These are phyloP conservation scores for Aselliscus stoliczkanus DNA, from an alignment of 2,797 vertebrate genomes.

Conservation along the genomic window DNA sequence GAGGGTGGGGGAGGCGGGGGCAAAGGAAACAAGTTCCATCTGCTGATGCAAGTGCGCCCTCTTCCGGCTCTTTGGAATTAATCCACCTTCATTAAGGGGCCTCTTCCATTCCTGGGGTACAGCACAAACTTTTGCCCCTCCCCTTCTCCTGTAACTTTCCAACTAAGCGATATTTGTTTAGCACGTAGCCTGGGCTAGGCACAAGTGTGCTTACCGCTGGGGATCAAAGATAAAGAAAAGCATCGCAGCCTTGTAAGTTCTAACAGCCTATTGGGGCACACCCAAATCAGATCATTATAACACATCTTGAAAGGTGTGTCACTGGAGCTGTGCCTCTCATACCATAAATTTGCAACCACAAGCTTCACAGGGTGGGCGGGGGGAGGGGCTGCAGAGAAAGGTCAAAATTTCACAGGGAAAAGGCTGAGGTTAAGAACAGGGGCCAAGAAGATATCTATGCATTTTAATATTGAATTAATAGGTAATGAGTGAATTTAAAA, in stretches of 20 bases:
- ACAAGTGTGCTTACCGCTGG: background rate
- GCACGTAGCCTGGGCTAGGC: background rate
- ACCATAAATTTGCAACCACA: background rate
- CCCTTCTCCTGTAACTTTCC: background rate
- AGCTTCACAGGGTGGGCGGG: background rate
- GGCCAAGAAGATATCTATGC: background rate
- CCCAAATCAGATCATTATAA: background rate
- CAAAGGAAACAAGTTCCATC: background rate
- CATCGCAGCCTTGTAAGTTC: background rate
- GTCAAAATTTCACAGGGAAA: background rate
- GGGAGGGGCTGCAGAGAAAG: background rate
- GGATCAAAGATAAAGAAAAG: background rate
- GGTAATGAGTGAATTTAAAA: background rate
- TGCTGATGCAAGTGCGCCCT: constrained; percentile 3
- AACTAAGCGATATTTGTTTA: background rate
- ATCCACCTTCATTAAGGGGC: background rate
- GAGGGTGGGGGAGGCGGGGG: background rate
- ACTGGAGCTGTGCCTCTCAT: background rate
- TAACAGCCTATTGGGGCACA: background rate
- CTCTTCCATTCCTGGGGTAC: accelerated
- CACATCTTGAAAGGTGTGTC: background rate
- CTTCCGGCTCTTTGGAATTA: background rate
- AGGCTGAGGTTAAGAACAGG: background rate
- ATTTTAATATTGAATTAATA: background rate
- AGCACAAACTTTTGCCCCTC: background rate